These are phyloP conservation scores for Hemichromis elongatus DNA, from an alignment of 2,113 vertebrate genomes.

Conservation along the genomic window DNA sequence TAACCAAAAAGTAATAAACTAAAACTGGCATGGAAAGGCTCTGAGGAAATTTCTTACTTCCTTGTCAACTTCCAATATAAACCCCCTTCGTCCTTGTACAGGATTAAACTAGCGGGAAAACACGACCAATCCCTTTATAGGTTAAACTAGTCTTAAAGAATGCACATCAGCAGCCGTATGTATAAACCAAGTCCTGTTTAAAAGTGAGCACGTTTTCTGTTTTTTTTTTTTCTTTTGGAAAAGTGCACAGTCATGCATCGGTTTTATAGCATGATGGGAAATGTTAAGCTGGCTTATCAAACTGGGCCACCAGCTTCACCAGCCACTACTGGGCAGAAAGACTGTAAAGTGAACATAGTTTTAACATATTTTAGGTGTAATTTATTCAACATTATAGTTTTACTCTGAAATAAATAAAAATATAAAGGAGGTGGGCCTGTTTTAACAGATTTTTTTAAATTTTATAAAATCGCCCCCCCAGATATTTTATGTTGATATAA, in stretches of 20 bases:
- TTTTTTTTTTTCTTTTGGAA: background rate
- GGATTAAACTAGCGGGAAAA: background rate
- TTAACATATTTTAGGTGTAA: background rate
- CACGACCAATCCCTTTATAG: background rate
- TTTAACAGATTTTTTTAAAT: background rate
- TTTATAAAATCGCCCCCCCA: background rate
- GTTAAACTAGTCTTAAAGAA: background rate
- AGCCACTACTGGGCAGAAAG: background rate
- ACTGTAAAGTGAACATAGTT: background rate
- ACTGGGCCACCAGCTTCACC: background rate
- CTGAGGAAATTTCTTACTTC: background rate
- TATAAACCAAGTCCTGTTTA: background rate
- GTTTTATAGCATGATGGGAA: background rate
- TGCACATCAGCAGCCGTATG: background rate
- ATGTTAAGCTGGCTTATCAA: background rate
- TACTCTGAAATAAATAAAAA: background rate
- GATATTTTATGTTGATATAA: too few relatives aligned
- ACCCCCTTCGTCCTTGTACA: background rate
- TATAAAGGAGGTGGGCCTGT: background rate
- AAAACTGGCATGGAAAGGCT: background rate
- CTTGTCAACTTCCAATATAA: background rate
- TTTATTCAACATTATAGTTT: background rate
- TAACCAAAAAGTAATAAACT: background rate
- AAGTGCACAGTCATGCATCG: slow-evolving; percentile 54
- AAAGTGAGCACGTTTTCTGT: background rate